These are phyloP conservation scores for Plestiodon gilberti DNA, from an alignment of 2,113 vertebrate genomes.

Conservation along the genomic window DNA sequence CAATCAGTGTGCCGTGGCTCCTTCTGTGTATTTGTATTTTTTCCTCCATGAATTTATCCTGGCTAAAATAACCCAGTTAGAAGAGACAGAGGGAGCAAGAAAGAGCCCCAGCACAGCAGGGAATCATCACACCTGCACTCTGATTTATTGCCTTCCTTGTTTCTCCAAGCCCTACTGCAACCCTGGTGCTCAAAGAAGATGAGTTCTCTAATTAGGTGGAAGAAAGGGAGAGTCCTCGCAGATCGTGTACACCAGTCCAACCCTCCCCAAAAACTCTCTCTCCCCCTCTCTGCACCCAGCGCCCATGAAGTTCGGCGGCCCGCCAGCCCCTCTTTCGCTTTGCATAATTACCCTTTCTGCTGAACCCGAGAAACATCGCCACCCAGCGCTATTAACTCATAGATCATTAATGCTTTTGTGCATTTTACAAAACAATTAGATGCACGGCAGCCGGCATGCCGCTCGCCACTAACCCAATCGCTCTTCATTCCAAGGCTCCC, in stretches of 20 bases:
- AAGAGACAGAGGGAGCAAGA: not conserved
- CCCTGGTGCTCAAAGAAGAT: not conserved
- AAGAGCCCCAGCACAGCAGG: not conserved
- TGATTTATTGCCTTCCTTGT: slow-evolving; percentile 35
- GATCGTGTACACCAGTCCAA: not conserved
- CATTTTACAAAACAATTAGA: not conserved
- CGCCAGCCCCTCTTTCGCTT: not conserved
- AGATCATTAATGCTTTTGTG: not conserved
- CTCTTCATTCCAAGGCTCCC: not conserved
- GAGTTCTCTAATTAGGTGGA: slow-evolving; percentile 10
- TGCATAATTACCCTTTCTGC: not conserved
- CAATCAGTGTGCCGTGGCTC: not conserved
- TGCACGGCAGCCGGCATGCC: no score
- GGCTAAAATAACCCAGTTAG: slow-evolving; percentile 23
- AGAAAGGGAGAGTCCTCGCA: not conserved
- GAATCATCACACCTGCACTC: slow-evolving; percentile 23
- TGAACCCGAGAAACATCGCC: not conserved
- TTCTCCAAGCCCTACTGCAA: slow-evolving; percentile 8
- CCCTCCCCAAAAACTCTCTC: not conserved
- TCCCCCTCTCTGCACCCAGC: not conserved
- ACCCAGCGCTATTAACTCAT: not conserved
- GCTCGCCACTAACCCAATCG: not conserved
- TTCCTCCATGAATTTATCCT: not conserved
- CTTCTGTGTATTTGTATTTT: not conserved
- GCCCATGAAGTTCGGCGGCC: not conserved